Conservation (phyloP, 2,113 vertebrate genomes). For the Tylochromis polylepis region DNA sequence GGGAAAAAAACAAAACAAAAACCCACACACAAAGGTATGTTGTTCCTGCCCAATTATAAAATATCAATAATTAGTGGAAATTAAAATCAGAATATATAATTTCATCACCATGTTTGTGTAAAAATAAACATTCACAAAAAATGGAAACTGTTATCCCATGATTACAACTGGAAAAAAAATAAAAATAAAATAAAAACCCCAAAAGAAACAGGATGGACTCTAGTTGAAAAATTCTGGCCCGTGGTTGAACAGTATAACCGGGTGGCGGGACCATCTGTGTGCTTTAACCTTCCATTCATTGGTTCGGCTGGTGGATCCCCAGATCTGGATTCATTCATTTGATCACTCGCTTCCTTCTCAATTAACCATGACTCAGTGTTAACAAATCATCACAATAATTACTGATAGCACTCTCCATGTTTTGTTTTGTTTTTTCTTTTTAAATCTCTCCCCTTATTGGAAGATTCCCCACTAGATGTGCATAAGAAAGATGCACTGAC, state of each 20-base stretch:
- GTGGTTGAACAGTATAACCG: slow-evolving; percentile 65
- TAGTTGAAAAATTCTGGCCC: slow-evolving; percentile 61
- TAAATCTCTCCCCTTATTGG: slow-evolving; percentile 34
- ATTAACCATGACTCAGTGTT: slow-evolving; percentile 71
- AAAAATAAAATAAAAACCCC: not conserved
- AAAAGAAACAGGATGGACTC: slow-evolving; percentile 57
- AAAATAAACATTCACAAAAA: slow-evolving; percentile 53
- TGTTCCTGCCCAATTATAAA: slow-evolving; percentile 48
- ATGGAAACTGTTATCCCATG: slow-evolving; percentile 59
- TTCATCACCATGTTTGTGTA: slow-evolving; percentile 50
- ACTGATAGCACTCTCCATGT: slow-evolving; percentile 66
- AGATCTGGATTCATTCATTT: slow-evolving; percentile 67
- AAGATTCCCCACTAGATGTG: slow-evolving; percentile 58
- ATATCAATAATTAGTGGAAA: slow-evolving; percentile 36
- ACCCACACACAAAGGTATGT: slow-evolving; percentile 53
- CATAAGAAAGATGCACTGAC: slow-evolving; percentile 41
- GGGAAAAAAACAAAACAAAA: slow-evolving; percentile 37
- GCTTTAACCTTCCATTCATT: slow-evolving; percentile 75
- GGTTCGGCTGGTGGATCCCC: slow-evolving; percentile 77
- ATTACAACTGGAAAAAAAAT: slow-evolving; percentile 43
- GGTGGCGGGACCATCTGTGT: slow-evolving; percentile 70
- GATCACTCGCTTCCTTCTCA: slow-evolving; percentile 61
- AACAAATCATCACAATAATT: slow-evolving; percentile 78
- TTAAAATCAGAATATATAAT: slow-evolving; percentile 52
- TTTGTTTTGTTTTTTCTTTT: slow-evolving; percentile 1